Percentiles rank a stretch among this genome's conserved stretches.
Evolutionary conservation across 1,140 invertebrate genomes (phyloP).

Genomic region (Tetramorium parvispinum): DNA sequence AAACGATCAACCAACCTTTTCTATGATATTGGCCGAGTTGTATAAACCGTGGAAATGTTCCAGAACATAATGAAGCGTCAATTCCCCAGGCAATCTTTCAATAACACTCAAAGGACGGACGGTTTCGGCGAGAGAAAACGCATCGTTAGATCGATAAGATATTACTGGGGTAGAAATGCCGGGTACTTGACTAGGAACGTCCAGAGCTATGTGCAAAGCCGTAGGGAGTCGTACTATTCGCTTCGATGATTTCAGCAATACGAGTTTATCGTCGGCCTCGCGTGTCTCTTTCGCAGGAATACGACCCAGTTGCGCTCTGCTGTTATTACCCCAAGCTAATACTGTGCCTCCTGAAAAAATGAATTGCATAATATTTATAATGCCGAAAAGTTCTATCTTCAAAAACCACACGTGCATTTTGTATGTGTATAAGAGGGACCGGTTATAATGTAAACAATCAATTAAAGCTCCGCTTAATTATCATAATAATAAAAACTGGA

Average conservation of each 20-base stretch:
- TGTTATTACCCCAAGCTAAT: conserved; percentile 84
- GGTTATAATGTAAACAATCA: not conserved
- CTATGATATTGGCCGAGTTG: conserved; percentile 84
- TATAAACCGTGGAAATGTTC: conserved; percentile 87
- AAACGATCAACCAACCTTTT: conserved; percentile 76
- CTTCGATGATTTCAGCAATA: conserved; percentile 83
- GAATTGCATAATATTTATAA: conserved; percentile 5
- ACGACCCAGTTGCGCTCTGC: conserved; percentile 81
- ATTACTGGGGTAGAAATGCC: conserved; percentile 83
- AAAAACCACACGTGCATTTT: not conserved
- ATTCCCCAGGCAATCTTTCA: conserved; percentile 78
- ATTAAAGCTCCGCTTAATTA: too few relatives aligned
- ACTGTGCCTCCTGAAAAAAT: conserved; percentile 79
- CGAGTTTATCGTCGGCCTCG: conserved; percentile 78
- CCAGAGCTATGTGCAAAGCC: conserved; percentile 80
- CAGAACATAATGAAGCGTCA: conserved; percentile 86
- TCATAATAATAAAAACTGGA: not conserved
- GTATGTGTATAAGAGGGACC: not conserved
- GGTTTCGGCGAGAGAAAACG: conserved; percentile 78
- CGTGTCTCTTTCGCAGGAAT: conserved; percentile 76
- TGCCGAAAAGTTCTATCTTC: not conserved
- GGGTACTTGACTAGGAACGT: conserved; percentile 84
- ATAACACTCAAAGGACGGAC: conserved; percentile 77
- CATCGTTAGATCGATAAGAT: conserved; percentile 82
- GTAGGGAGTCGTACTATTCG: conserved; percentile 85